Evolutionary conservation across 1,140 invertebrate genomes (phyloP).

Genomic region (Drosophila kikkawai): DNA sequence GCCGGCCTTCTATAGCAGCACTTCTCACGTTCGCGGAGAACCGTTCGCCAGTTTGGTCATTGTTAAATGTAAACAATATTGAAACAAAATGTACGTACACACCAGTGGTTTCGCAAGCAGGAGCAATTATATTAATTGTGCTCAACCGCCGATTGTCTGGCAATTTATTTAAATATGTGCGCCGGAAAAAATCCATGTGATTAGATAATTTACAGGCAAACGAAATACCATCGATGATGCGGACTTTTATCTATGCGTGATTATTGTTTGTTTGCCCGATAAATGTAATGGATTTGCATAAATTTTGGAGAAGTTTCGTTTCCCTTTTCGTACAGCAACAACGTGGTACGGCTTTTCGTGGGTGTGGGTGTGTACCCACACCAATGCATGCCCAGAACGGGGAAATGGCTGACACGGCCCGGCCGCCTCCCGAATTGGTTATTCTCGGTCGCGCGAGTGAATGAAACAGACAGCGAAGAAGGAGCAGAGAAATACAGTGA

Average conservation of each 20-base stretch:
- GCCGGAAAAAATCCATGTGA: constrained; percentile 58
- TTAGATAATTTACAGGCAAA: constrained; percentile 73
- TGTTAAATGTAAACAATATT: constrained; percentile 63
- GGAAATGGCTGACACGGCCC: constrained; percentile 16
- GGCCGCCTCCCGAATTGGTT: constrained; percentile 19
- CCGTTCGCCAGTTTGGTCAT: constrained; percentile 31
- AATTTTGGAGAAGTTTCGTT: constrained; percentile 15
- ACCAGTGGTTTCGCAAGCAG: constrained; percentile 2
- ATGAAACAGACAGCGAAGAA: constrained; percentile 14
- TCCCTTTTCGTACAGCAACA: constrained; percentile 11
- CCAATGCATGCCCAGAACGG: background rate
- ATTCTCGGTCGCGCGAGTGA: constrained; percentile 29
- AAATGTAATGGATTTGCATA: constrained; percentile 32
- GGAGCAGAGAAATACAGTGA: constrained; percentile 13
- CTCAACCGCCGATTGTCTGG: constrained; percentile 26
- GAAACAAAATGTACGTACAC: constrained; percentile 41
- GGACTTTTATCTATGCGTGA: constrained; percentile 34
- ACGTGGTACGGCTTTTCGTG: constrained; percentile 22
- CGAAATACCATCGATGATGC: constrained; percentile 29
- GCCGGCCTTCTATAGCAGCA: constrained; percentile 28
- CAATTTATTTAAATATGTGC: constrained; percentile 28
- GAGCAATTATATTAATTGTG: constrained; percentile 41
- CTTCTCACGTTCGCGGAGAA: constrained; percentile 37
- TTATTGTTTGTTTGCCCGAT: constrained; percentile 30
- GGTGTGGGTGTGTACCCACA: constrained; percentile 1